Evolutionary conservation across 2,797 vertebrate genomes (phyloP), one percentile per base, ranked within the genome.

Genomic region (Galagoides demidoff): DNA sequence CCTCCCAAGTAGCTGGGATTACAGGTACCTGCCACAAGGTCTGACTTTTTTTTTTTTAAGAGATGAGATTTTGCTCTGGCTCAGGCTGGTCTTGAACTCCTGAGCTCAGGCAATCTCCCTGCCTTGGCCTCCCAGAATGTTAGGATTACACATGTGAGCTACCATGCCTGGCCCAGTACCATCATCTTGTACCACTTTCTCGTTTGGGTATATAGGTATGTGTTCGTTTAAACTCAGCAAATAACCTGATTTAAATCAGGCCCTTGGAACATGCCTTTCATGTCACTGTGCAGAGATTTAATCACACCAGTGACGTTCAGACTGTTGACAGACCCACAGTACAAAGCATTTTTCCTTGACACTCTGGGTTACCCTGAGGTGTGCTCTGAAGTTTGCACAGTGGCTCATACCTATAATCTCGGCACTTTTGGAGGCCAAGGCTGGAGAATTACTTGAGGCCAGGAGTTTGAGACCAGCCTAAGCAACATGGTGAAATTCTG

Each of bases 261-360:
- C 25, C 25, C n/a, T 64, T 78, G 37, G 39, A 87, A 82, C 64
- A 23, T 57, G 25, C 74, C 17, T 92, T 45, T 89, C 92, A 13
- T 37, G 79, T 88, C 37, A 77, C 27, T 27, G 9, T 34, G 20
- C 29, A 79, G 43, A 73, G 43, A 34, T 70, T 89, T 59, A 17
- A 22, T 89, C 61, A 78, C 25, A 39, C 52, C 27, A 77, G 27
- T 82, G 81, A 68, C 66, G 78, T 89, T 25, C 16, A 79, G 61
- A 25, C 7, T 59, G 13, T 87, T 83, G 66, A 87, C 27, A 94
- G 63, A 92, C 19, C n/a, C 59, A 63, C 20, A 49, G 7, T 49
- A 37, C 4, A 29, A 49, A 68, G 79, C 23, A 23, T 94, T 92
- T 94, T 90, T 84, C 52, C n/a, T 92, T 85, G 37, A 91, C 86